Conservation (phyloP, 2,797 vertebrate genomes). For the Tinamus major region DNA sequence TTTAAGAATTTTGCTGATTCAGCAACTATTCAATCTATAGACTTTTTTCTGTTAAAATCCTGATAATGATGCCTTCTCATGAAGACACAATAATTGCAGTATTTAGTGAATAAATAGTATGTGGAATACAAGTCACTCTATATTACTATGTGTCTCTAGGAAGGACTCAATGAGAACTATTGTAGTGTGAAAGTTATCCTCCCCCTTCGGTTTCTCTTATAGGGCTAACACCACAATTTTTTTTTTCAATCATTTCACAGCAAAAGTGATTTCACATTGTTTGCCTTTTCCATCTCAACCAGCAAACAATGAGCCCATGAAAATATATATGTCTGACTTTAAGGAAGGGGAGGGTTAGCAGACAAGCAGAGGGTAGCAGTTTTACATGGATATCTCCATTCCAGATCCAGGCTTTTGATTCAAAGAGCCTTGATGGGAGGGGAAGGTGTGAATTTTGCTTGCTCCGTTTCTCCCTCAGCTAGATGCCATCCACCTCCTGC, state of each 20-base stretch:
- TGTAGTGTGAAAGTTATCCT: background rate
- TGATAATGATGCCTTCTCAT: background rate
- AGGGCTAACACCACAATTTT: fast-evolving
- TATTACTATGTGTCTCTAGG: background rate
- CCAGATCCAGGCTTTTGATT: background rate
- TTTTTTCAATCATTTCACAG: background rate
- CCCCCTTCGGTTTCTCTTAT: background rate
- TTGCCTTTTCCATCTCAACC: background rate
- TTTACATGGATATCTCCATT: background rate
- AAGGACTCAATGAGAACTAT: background rate
- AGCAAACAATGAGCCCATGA: background rate
- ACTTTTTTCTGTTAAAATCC: background rate
- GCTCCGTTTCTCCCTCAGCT: background rate
- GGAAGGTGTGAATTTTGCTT: background rate
- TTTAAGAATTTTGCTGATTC: background rate
- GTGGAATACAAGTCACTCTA: background rate
- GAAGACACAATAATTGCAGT: background rate
- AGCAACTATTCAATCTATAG: background rate
- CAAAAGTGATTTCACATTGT: background rate
- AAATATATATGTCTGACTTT: background rate
- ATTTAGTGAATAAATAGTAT: constrained; percentile 16
- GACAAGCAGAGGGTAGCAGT: background rate
- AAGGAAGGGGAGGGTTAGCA: background rate
- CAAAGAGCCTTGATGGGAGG: background rate
- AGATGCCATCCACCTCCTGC: background rate